Evolutionary conservation across 2,797 vertebrate genomes (phyloP).

Genomic region (Pangasius sanitwongsei): DNA sequence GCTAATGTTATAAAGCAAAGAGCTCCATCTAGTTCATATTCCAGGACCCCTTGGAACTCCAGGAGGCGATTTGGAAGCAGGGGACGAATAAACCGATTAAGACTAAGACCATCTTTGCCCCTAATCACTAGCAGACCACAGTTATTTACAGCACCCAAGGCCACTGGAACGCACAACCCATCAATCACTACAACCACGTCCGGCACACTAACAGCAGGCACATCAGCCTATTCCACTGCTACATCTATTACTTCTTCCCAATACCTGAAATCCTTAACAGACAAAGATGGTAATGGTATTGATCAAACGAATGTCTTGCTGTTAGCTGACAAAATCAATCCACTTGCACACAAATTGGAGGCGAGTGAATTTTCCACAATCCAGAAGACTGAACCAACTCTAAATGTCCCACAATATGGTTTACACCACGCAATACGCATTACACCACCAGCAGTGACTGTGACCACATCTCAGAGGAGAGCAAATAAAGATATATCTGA

Average conservation of each 20-base stretch:
- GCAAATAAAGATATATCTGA: conserved; percentile 34
- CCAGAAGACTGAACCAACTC: background rate
- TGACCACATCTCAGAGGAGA: conserved; percentile 21
- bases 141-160: conserved; percentile 32
- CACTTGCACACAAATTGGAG: conserved; percentile 6
- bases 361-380: conserved; percentile 17
- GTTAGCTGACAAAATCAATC: conserved; percentile 18
- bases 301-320: conserved; percentile 20
- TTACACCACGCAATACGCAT: background rate
- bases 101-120: conserved; percentile 59
- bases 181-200: conserved; percentile 22
- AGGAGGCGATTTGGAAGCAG: conserved; percentile 71
- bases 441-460: conserved; percentile 26
- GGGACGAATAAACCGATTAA: conserved; percentile 70
- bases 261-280: conserved; percentile 26
- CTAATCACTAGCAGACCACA: conserved; percentile 42
- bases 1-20: conserved; percentile 26
- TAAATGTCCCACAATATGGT: conserved; percentile 10
- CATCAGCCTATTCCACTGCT: conserved; percentile 6
- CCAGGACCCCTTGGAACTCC: conserved; percentile 54
- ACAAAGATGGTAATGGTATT: conserved; percentile 31
- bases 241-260: conserved; percentile 19
- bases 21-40: conserved; percentile 1
- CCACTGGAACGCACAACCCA: conserved; percentile 25
- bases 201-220: conserved; percentile 13